phyloP scores from a whole-genome alignment of 2,888 invertebrate genomes.

The Andrena chrysosceles region DNA sequence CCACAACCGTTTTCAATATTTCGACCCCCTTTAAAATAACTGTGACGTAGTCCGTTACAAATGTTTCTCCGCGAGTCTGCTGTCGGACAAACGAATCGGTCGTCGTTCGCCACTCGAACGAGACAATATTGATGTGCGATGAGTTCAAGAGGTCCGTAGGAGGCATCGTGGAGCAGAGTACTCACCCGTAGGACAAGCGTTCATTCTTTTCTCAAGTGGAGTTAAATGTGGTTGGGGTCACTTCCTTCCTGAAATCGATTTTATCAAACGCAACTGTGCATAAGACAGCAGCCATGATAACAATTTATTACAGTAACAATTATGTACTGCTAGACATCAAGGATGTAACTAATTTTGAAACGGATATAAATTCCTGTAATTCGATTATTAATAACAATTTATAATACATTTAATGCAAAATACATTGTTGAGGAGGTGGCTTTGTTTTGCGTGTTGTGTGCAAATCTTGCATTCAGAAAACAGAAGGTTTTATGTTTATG shows the following conservation, averaged over 20 bases:
- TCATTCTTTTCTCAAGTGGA: conserved; percentile 65
- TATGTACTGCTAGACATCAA: background rate
- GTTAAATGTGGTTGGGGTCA: conserved; percentile 70
- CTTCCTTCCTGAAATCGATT: conserved; percentile 61
- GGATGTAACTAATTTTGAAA: background rate
- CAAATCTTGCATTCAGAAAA: background rate
- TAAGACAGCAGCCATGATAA: conserved; percentile 19
- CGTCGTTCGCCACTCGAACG: conserved; percentile 66
- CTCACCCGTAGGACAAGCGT: conserved; percentile 67
- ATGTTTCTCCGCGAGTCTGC: conserved; percentile 52
- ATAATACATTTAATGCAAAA: background rate
- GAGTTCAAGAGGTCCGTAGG: conserved; percentile 71
- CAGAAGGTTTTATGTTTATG: background rate
- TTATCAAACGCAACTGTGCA: conserved; percentile 57
- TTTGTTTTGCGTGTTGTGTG: background rate
- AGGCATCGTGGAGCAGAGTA: conserved; percentile 69
- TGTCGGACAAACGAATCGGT: conserved; percentile 68
- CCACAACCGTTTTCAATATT: background rate
- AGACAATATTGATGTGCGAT: conserved; percentile 74
- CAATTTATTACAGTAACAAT: background rate
- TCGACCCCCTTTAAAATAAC: conserved; percentile 31
- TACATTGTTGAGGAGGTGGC: background rate
- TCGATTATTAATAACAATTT: background rate
- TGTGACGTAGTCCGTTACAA: conserved; percentile 31
- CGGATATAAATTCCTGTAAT: background rate